Percentiles rank a stretch among this genome's conserved stretches.
phyloP scores from a whole-genome alignment of 2,797 vertebrate species.

The Balearica regulorum region DNA sequence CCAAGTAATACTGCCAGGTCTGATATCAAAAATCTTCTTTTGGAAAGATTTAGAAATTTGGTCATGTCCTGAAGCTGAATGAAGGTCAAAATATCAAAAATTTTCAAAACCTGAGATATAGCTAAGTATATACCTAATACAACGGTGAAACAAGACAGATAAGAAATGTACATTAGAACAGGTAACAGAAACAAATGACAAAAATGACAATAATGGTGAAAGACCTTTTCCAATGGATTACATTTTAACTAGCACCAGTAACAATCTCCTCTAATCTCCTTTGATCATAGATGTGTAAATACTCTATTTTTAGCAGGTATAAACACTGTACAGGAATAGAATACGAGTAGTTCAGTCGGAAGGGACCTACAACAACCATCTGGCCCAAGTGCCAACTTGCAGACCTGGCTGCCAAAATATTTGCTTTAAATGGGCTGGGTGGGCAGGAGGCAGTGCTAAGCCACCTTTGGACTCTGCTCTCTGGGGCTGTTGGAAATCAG shows the following conservation, averaged over 20 bases:
- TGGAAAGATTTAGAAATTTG: not conserved
- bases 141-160: not conserved
- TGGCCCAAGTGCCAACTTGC: not conserved
- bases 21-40: not conserved
- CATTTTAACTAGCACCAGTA: not conserved
- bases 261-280: not conserved
- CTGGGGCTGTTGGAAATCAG: not conserved
- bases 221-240: not conserved
- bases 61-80: not conserved
- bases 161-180: not conserved
- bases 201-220: not conserved
- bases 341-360: not conserved
- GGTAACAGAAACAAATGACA: not conserved
- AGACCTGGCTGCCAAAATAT: not conserved
- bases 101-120: not conserved
- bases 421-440: not conserved
- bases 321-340: not conserved
- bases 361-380: not conserved
- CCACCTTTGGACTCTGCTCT: not conserved
- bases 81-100: not conserved
- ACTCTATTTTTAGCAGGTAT: not conserved
- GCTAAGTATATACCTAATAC: not conserved
- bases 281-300: not conserved
- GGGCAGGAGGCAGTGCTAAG: not conserved
- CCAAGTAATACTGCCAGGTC: not conserved